Conservation (phyloP, 2,888 invertebrate species). For the Conops quadrifasciatus region DNA sequence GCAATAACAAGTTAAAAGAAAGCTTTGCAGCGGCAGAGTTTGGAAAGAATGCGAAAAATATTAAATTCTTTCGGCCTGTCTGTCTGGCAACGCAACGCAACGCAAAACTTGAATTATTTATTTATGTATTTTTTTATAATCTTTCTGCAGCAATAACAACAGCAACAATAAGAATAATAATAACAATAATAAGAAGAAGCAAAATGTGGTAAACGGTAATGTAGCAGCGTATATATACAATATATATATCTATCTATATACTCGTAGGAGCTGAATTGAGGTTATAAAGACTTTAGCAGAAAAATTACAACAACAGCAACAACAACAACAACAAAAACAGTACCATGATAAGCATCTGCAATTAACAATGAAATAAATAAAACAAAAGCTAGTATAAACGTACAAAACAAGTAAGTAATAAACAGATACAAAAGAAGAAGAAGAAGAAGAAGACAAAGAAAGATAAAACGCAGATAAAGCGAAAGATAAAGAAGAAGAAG, state of each 20-base stretch:
- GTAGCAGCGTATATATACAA: no score
- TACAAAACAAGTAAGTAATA: not conserved
- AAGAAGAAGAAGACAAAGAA: not conserved
- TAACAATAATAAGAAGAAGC: not conserved
- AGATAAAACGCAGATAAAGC: not conserved
- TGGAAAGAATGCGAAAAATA: not conserved
- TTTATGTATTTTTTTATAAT: conserved; percentile 17
- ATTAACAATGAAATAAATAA: conserved; percentile 9
- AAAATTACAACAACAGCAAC: conserved; percentile 1
- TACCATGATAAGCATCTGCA: conserved; percentile 26
- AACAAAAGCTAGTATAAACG: conserved; percentile 9
- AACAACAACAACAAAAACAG: conserved; percentile 20
- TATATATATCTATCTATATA: no score
- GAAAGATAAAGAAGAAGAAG: not conserved
- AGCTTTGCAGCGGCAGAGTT: not conserved
- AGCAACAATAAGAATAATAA: conserved; percentile 18
- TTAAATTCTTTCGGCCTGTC: not conserved
- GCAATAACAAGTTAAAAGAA: not conserved
- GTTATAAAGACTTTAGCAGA: no score
- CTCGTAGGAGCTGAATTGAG: no score
- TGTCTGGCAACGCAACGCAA: not conserved
- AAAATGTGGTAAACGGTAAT: not conserved
- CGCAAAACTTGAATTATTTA: conserved; percentile 14
- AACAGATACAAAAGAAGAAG: not conserved
- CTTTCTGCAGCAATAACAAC: conserved; percentile 15